Conservation (phyloP, 2,888 invertebrate genomes). For the Galeruca laticollis region DNA sequence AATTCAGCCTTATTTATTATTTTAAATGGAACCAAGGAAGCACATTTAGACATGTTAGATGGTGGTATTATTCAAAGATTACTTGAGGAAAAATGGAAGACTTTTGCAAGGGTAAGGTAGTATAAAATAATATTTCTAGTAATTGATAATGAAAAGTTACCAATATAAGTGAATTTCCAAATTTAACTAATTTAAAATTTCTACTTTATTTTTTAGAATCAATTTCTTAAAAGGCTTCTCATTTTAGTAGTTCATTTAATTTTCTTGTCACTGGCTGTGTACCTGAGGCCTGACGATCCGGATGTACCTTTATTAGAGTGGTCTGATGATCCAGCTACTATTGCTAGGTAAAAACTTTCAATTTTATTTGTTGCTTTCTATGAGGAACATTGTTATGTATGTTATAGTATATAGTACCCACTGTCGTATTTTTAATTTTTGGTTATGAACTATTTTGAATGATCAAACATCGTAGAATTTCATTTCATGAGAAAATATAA, state of each 20-base stretch:
- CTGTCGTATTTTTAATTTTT: no score
- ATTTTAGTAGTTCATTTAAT: constrained; percentile 90
- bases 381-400: no score
- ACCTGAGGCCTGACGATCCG: constrained; percentile 82
- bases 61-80: constrained; percentile 97
- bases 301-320: constrained; percentile 70
- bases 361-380: background rate
- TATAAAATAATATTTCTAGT: background rate
- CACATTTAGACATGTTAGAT: constrained; percentile 98
- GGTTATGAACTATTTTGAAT: no score
- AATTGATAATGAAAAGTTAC: background rate
- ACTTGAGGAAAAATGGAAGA: constrained; percentile 99
- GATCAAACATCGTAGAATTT: no score
- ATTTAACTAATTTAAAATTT: constrained; percentile 7
- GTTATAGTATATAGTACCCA: no score
- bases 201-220: constrained; percentile 73
- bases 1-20: constrained; percentile 98
- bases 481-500: no score
- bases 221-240: constrained; percentile 91
- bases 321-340: constrained; percentile 69
- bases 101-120: constrained; percentile 86
- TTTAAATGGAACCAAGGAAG: constrained; percentile 95
- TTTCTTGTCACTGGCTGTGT: constrained; percentile 90
- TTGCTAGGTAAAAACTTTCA: constrained; percentile 60
- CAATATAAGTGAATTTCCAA: no score